Conservation (phyloP, 2,113 vertebrate species). For the Pelodiscus sinensis region DNA sequence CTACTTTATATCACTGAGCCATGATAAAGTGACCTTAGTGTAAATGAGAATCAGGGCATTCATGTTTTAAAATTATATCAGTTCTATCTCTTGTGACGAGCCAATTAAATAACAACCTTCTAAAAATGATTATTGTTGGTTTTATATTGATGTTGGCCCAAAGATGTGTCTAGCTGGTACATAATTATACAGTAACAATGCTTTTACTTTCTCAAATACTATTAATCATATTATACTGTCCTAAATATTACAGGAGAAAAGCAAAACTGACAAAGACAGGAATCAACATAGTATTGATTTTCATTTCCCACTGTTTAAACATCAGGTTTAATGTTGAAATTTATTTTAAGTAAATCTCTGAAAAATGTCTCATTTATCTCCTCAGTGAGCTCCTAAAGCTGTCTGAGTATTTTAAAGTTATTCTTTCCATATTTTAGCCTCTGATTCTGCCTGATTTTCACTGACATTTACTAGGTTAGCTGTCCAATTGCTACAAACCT, state of each 20-base stretch:
- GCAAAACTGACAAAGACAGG: no score
- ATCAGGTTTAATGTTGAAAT: no score
- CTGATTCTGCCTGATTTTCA: no score
- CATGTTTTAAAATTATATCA: not conserved
- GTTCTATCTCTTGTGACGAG: not conserved
- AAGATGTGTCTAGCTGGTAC: not conserved
- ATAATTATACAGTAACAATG: not conserved
- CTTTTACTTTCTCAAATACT: not conserved
- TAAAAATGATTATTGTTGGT: not conserved
- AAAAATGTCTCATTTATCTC: no score
- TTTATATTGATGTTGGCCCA: not conserved
- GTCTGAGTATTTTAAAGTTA: no score
- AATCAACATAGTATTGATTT: no score
- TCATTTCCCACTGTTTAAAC: no score
- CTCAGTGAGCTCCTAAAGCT: no score
- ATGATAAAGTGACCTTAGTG: not conserved
- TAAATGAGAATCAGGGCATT: not conserved
- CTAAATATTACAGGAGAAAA: not conserved
- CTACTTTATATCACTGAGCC: not conserved
- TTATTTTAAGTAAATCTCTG: no score
- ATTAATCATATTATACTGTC: not conserved
- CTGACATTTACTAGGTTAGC: no score
- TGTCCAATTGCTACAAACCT: no score
- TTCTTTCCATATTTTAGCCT: no score
- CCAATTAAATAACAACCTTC: not conserved